Evolutionary conservation across 2,113 vertebrate species (phyloP), one percentile per base, ranked within the genome.

Genomic region (Laticauda colubrina): DNA sequence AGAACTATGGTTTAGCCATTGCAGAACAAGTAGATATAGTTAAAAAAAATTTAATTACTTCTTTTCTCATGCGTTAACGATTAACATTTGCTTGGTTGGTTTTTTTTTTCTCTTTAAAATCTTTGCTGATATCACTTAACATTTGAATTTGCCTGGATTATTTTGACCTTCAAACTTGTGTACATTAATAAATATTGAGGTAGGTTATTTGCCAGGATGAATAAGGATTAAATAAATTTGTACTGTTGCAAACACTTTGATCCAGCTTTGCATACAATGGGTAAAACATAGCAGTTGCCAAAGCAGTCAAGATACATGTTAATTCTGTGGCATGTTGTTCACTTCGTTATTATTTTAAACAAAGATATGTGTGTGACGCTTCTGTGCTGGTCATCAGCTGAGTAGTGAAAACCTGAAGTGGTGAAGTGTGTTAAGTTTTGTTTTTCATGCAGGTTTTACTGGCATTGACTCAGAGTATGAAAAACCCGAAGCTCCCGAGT

Each of bases 401-500:
- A 93, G 43, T 9, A 20, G 0, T 29, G 0, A 90, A 91, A 90
- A 87, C 85, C 0, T 90, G 61, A 93, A 54, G 54, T 92, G 51
- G 69, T 51, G 59, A 88, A 64, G 14, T 90, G 88, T 55, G 81
- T 94, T 86, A 6, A 29, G 11, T 88, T 94, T 92, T 93, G 6
- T 93, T 2, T 39, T 0, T 91, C 91, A 18, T 95, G 14, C 95
- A 99, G 99, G 99, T 88, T 99, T 99, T 97, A 99, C 99, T 93
- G 99, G 99, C 5, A 99, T 99, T 90, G 99, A 99, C 95, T 98
- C 99, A 0, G 99, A 99, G 92, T 99, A 99, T 92, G 99, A 99
- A 96, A 99, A 99, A 88, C 99, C 99, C 0, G 99, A 99, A 96
- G 98, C 98, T 20, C 99, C 99, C 2, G 99, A 99, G 91, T 97